Percentiles rank a stretch among this genome's conserved stretches.
phyloP scores from a whole-genome alignment of 2,113 vertebrate genomes.

The rabbit (Oryctolagus cuniculus) region DNA sequence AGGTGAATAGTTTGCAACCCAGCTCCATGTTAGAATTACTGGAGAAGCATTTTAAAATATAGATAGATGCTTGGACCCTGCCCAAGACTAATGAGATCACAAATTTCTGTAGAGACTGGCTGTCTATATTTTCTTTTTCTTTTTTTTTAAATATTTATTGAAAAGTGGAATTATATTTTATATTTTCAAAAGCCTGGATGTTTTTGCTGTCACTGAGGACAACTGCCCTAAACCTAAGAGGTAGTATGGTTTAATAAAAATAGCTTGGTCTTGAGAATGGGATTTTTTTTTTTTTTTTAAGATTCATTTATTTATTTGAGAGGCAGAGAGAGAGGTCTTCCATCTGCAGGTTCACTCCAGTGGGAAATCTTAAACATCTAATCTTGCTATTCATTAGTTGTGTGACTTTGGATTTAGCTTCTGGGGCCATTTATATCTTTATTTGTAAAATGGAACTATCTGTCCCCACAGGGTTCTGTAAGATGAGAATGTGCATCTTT shows the following conservation, averaged over 20 bases:
- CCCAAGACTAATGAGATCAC: conserved; percentile 7
- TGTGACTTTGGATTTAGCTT: conserved; percentile 49
- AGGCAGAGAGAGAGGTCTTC: too few species aligned
- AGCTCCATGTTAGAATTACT: conserved; percentile 36
- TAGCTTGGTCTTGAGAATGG: conserved; percentile 41
- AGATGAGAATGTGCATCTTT: conserved; percentile 13
- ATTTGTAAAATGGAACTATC: conserved; percentile 16
- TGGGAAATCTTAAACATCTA: conserved; percentile 36
- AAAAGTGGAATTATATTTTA: neutral
- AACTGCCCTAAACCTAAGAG: neutral
- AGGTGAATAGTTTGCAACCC: conserved; percentile 37
- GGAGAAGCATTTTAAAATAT: conserved; percentile 52
- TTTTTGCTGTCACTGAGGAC: conserved; percentile 23
- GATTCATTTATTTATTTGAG: too few species aligned
- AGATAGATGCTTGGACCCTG: neutral
- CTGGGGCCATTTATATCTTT: neutral
- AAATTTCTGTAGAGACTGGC: conserved; percentile 9
- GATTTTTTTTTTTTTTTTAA: neutral
- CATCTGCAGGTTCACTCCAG: too few species aligned
- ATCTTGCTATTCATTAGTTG: neutral
- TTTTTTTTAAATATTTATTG: too few species aligned
- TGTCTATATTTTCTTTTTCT: too few species aligned
- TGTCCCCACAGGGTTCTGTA: neutral
- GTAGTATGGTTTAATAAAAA: neutral
- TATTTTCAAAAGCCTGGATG: conserved; percentile 44